Conservation (phyloP, 1,140 invertebrate genomes). For the Gryllus bimaculatus region DNA sequence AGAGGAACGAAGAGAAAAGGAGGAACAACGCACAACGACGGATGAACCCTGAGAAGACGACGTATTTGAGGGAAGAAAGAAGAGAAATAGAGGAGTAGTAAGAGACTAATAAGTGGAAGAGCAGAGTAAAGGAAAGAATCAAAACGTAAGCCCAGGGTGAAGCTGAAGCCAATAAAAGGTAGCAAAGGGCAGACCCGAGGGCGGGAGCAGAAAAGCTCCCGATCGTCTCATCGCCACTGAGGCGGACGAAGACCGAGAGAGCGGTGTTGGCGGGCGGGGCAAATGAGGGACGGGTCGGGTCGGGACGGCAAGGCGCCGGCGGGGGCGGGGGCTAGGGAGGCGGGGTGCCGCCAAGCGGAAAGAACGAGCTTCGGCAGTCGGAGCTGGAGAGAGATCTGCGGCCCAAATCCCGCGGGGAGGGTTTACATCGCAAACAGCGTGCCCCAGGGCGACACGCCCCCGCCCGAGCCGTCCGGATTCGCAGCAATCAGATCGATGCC, state of each 20-base stretch:
- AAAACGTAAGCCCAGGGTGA: background rate
- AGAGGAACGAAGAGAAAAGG: background rate
- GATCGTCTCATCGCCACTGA: too few relatives aligned
- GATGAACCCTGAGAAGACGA: background rate
- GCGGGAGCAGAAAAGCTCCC: too few relatives aligned
- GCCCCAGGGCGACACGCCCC: too few relatives aligned
- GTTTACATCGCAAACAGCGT: background rate
- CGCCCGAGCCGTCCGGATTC: background rate
- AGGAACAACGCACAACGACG: background rate
- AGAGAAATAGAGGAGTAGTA: background rate
- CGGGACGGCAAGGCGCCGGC: too few relatives aligned
- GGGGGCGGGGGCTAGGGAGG: background rate
- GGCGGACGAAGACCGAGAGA: too few relatives aligned
- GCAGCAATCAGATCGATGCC: background rate
- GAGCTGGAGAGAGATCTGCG: background rate
- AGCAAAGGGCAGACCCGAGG: too few relatives aligned
- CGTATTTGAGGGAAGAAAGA: background rate
- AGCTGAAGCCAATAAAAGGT: too few relatives aligned
- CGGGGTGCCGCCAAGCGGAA: too few relatives aligned
- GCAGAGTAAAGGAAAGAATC: background rate
- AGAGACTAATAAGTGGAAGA: background rate
- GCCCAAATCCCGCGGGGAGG: background rate
- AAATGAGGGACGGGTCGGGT: too few relatives aligned
- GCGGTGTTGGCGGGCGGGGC: too few relatives aligned
- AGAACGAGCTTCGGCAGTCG: background rate